Base-by-base conservation (phyloP, 2,797 vertebrate species). In the Centroberyx gerrardi region DNA sequence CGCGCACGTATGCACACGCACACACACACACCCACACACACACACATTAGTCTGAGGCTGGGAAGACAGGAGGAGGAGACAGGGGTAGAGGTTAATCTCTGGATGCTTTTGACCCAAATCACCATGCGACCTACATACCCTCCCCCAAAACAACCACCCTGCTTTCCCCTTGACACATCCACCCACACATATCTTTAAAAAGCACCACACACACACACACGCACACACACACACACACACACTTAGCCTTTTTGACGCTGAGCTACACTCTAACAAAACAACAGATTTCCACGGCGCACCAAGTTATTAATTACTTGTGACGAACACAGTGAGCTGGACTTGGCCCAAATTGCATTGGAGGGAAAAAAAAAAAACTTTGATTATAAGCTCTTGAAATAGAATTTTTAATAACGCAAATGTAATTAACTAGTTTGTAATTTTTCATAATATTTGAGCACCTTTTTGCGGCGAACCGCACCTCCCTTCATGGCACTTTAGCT, bases 61-160 rank as follows among this genome's bases (percentile, higher is more conserved):
- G 28, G 38, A 76, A 75, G 72, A 77, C 67, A 65, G 84, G 22
- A 2, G 5, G 67, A 74, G 71, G 71, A 82, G 76, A 74, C 51
- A 28, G 58, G 62, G 87, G 76, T 69, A 63, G 81, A 87, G 88
- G 87, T 90, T 92, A 91, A 94, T 89, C 90, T 87, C 77, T 83
- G 67, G 75, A 90, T 88, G 89, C 86, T 90, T 88, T 87, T 93
- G 93, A 93, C 89, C 94, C 88, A 94, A 90, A 94, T 95, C 86
- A 89, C 82, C 62, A 72, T 8, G 58, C 61, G 91, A 93, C 94
- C 93, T 91, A 94, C 80, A 93, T 92, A 83, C 49, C 49, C 56
- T 72, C 68, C 75, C 81, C 65, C 40, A 70, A 87, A 84, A 86
- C 72, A 59, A 44, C 69, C 70, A 46, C 72, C 70, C 61, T 40